Evolutionary conservation across 2,113 vertebrate genomes (phyloP).

Genomic region (Callorhinus ursinus): DNA sequence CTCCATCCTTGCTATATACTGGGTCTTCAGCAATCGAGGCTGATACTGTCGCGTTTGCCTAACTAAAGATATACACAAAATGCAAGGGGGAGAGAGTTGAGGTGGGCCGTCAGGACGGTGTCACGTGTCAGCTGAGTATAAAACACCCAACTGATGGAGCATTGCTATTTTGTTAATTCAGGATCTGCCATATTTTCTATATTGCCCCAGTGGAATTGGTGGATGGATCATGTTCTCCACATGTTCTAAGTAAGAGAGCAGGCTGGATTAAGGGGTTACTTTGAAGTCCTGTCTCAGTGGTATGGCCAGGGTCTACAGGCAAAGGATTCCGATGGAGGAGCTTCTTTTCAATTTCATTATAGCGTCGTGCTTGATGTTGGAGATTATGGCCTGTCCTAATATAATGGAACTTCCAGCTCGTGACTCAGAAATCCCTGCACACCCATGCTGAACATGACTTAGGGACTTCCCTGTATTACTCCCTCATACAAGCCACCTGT

Average conservation of each 20-base stretch:
- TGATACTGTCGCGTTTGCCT: rapidly evolving
- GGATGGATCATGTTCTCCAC: rapidly evolving
- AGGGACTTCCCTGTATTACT: rapidly evolving
- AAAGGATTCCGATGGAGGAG: not conserved
- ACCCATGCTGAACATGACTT: rapidly evolving
- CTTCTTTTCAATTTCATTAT: not conserved
- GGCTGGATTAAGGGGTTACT: not conserved
- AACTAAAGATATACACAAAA: rapidly evolving
- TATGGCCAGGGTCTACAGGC: rapidly evolving
- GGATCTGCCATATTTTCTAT: rapidly evolving
- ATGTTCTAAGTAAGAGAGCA: not conserved
- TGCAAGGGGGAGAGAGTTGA: rapidly evolving
- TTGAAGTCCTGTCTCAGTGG: not conserved
- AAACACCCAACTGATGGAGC: rapidly evolving
- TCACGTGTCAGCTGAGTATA: rapidly evolving
- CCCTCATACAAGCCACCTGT: not conserved
- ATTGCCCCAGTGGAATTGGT: rapidly evolving
- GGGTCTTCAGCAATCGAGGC: not conserved
- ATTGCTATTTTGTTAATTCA: not conserved
- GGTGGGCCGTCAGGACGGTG: rapidly evolving
- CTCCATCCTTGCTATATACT: not conserved
- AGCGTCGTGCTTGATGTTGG: not conserved
- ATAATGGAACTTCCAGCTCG: rapidly evolving
- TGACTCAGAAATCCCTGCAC: not conserved
- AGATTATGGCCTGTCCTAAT: not conserved